These are phyloP conservation scores for Grammomys surdaster DNA, from an alignment of 2,113 vertebrate genomes.

Conservation along the genomic window DNA sequence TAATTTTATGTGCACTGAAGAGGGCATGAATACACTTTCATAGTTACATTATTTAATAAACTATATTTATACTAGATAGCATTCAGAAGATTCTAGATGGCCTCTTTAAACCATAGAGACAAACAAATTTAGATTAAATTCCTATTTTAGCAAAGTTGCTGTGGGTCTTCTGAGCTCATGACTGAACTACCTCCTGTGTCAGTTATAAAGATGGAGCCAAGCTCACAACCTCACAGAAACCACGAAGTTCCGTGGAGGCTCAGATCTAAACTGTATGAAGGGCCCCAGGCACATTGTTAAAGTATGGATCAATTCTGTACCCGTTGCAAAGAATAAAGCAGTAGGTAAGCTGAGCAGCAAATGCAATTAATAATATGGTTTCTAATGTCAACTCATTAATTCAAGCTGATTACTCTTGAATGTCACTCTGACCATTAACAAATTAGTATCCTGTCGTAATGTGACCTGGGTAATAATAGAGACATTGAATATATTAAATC, in stretches of 20 bases:
- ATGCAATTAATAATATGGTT: constrained; percentile 44
- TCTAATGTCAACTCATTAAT: constrained; percentile 59
- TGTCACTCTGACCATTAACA: constrained; percentile 53
- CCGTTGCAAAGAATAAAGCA: neutral
- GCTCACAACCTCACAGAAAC: neutral
- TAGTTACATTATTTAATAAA: constrained; percentile 49
- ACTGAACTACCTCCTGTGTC: neutral
- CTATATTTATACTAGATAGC: neutral
- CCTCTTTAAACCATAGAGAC: constrained; percentile 9
- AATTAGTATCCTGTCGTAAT: constrained; percentile 13
- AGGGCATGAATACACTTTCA: neutral
- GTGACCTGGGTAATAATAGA: constrained; percentile 35
- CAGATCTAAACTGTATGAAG: constrained; percentile 12
- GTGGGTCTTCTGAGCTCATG: neutral
- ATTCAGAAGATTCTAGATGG: constrained; percentile 20
- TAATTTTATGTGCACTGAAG: neutral
- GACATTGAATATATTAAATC: constrained; percentile 19
- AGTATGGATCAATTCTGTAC: neutral
- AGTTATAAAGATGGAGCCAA: neutral
- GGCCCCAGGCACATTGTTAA: neutral
- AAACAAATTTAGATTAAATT: neutral
- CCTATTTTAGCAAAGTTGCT: neutral
- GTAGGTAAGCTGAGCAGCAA: neutral
- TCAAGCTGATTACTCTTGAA: constrained; percentile 47
- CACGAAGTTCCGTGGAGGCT: neutral